Base-by-base conservation (phyloP, 2,888 invertebrate genomes). In the Parnassius orleans region DNA sequence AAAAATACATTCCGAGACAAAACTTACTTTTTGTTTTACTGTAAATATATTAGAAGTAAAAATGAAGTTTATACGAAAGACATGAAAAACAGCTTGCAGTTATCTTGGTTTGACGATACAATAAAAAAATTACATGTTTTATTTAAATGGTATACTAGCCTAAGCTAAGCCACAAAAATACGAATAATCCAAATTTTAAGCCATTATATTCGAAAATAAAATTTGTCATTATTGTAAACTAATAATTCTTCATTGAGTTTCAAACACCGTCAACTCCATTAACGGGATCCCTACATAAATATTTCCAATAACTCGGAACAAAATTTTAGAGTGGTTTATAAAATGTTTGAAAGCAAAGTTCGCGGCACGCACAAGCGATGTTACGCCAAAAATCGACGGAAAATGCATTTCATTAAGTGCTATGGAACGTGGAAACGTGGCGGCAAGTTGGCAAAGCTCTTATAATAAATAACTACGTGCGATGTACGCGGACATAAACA, bases 221-320 rank as follows among this genome's bases (percentile, higher is more conserved):
- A 33, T 19, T 1, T 33, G 33, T 1, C 7, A 33, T 33, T 33
- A 33, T 33, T 33, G 5, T 33, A 7, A 46, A 46, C 46, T n/a
- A 11, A 7, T 46, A 46, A 46, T n/a, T n/a, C 12, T n/a, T n/a
- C n/a, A 46, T 46, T 46, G n/a, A 46, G 7, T 7, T 48, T 14
- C 14, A 48, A 48, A 48, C 9, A 50, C 41, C 9, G 3, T 15
- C 19, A 46, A 42, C 55, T 44, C 44, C 52, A 52, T 52, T 47
- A 43, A 46, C 9, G 48, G n/a, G 0, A 46, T 46, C 33, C 52
- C 52, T 61, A 11, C 15, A 46, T 50, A 10, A 51, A 51, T 42
- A 52, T 61, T 61, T 52, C 47, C 46, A 10, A 47, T 61, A 47
- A 55, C 47, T 54, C 33, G 9, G 56, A 43, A 56, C 15, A 60